These are phyloP conservation scores for Eleutherodactylus coqui DNA, from an alignment of 2,797 vertebrate species.

Conservation along the genomic window DNA sequence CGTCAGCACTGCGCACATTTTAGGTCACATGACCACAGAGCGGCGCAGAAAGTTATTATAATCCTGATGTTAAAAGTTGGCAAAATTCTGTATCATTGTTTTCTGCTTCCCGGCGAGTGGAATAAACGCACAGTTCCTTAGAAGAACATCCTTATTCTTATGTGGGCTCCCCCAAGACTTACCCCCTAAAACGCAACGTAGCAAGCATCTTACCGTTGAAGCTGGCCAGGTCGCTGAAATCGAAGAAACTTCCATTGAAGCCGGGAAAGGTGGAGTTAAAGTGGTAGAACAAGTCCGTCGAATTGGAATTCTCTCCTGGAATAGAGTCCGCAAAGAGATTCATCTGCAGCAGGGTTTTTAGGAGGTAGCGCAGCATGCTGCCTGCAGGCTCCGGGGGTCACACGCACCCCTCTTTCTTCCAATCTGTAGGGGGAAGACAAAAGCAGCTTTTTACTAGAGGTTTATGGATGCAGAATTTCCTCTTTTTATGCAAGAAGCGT, in stretches of 20 bases:
- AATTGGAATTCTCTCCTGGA: slow-evolving; percentile 79
- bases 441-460: slow-evolving; percentile 33
- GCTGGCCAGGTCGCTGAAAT: slow-evolving; percentile 79
- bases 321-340: slow-evolving; percentile 93
- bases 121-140: background rate
- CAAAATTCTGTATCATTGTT: background rate
- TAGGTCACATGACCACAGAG: background rate
- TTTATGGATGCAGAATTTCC: background rate
- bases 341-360: slow-evolving; percentile 96
- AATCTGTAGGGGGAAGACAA: slow-evolving; percentile 29
- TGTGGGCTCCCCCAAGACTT: background rate
- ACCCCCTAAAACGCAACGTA: background rate
- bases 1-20: background rate
- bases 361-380: slow-evolving; percentile 93
- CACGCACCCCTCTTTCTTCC: background rate
- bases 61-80: background rate
- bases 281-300: slow-evolving; percentile 83
- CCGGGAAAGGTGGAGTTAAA: slow-evolving; percentile 76
- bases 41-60: background rate
- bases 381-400: background rate
- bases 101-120: background rate
- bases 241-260: slow-evolving; percentile 81
- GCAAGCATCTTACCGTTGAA: slow-evolving; percentile 83
- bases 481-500: slow-evolving; percentile 51
- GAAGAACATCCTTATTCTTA: background rate